Base-by-base conservation (phyloP, 2,797 vertebrate species). In the Hybognathus amarus region DNA sequence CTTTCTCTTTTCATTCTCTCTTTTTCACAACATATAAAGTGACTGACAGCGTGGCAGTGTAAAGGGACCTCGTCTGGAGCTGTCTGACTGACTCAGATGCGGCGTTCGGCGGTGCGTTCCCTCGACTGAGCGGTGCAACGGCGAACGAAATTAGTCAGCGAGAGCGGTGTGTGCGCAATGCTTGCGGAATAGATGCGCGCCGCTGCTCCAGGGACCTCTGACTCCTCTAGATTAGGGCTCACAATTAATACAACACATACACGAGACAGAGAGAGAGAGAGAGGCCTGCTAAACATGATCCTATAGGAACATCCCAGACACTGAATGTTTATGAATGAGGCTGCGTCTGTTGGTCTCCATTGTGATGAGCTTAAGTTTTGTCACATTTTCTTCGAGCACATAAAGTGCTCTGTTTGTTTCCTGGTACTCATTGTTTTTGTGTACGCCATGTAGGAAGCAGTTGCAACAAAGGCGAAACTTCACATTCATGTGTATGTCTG, bases 151-250 rank as follows among this genome's bases (percentile, higher is more conserved):
- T 93, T 91, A 93, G 92, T 86, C 92, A 91, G 88, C 84, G 84
- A 86, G 74, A 83, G 76, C 56, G 36, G 77, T 75, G 56, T 17
- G 64, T 56, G 84, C 90, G 82, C 83, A 64, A 83, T 27, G 85
- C 90, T 81, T 83, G 88, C 86, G 85, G 86, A 90, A 90, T 91
- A 93, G n/a, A 91, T 89, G 83, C n/a, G 86, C 40, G 45, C 27
- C 40, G 80, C 66, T 78, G 83, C 90, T 91, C 90, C 83, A 86
- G 91, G 89, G 90, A 91, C 85, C 61, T 87, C 86, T 74, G 45
- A 52, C 86, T 89, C 86, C 91, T 83, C 75, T 89, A 93, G 91
- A 95, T 93, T 93, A 93, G 88, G 86, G 78, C 81, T 88, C 89
- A 87, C 88, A 92, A 89, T 92, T 92, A 91, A 92, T 88, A 89